Evolutionary conservation across 2,888 invertebrate species (phyloP).

Genomic region (Clistopyga incitator): DNA sequence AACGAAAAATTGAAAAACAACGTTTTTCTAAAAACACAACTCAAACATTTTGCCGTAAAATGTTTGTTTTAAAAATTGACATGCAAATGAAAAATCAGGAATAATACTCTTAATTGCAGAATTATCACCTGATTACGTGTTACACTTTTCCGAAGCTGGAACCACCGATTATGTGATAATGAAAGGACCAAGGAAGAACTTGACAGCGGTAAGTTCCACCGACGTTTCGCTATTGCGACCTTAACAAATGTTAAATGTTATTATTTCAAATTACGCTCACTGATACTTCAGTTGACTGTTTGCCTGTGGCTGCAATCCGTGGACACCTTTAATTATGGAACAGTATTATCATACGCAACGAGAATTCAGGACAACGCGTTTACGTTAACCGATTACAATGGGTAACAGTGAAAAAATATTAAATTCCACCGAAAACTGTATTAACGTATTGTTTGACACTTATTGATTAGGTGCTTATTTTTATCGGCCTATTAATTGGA

Average conservation of each 20-base stretch:
- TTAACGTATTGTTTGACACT: neutral
- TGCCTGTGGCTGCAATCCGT: slow-evolving; percentile 88
- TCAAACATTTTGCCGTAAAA: too few relatives aligned
- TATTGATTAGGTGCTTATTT: too few relatives aligned
- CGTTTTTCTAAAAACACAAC: neutral
- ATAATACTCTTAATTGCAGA: slow-evolving; percentile 73
- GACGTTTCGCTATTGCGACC: neutral
- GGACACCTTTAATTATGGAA: slow-evolving; percentile 89
- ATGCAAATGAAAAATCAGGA: neutral
- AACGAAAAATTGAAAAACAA: neutral
- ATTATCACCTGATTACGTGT: slow-evolving; percentile 85
- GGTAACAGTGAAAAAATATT: slow-evolving; percentile 82
- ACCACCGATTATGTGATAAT: slow-evolving; percentile 87
- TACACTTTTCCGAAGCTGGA: slow-evolving; percentile 86
- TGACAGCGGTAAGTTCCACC: slow-evolving; percentile 84
- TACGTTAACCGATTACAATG: slow-evolving; percentile 89
- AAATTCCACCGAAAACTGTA: neutral
- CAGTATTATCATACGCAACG: slow-evolving; percentile 89
- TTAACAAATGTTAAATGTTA: neutral
- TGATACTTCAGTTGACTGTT: slow-evolving; percentile 84
- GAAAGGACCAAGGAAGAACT: slow-evolving; percentile 84
- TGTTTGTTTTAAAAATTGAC: neutral
- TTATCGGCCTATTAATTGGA: too few relatives aligned
- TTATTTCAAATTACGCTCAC: neutral
- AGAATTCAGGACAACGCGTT: slow-evolving; percentile 87